Base-by-base conservation (phyloP, 2,888 invertebrate species). In the Agrilus cyanescens region DNA sequence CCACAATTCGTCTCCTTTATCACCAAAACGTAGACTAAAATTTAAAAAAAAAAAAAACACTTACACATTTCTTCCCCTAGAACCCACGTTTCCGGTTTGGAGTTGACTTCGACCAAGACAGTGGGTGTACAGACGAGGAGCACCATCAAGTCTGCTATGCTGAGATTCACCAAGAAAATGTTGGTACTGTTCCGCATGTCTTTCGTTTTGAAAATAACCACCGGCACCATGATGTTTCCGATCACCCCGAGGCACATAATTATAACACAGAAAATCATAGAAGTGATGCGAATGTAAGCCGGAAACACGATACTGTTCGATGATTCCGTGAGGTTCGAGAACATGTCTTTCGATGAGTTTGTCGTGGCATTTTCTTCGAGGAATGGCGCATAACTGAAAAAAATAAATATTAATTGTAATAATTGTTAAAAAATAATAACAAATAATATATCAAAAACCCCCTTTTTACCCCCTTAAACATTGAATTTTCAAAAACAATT, bases 151-250 rank as follows among this genome's bases (percentile, higher is more conserved):
- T 95, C 94, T 12, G 94, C 93, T 32, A 93, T 80, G 63, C 91
- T 91, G 60, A 94, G 72, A 68, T 94, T 94, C 66, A 93, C 86
- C 59, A 95, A 75, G 66, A 94, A 94, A 57, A 91, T 89, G 65
- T 94, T 94, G 47, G 94, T 94, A 41, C 93, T 90, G 61, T 90
- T 93, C 58, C 90, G 75, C 88, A 94, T 88, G 63, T 94, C 91
- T 63, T 89, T 88, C 39, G 89, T 89, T 64, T 85, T 84, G 59
- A 89, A 74, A 52, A 94, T 90, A 53, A 95, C 93, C 58, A 91
- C 78, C 30, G 91, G 90, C 60, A 93, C 94, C 81, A 94, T 86
- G 48, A 90, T 76, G 62, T 95, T 95, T 15, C 94, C 94, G 51
- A 90, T 78, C 48, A 91, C 85, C 31, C 94, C 94, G 53, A 93